Evolutionary conservation across 2,888 invertebrate species (phyloP).

Genomic region (Mimumesa dahlbomi): DNA sequence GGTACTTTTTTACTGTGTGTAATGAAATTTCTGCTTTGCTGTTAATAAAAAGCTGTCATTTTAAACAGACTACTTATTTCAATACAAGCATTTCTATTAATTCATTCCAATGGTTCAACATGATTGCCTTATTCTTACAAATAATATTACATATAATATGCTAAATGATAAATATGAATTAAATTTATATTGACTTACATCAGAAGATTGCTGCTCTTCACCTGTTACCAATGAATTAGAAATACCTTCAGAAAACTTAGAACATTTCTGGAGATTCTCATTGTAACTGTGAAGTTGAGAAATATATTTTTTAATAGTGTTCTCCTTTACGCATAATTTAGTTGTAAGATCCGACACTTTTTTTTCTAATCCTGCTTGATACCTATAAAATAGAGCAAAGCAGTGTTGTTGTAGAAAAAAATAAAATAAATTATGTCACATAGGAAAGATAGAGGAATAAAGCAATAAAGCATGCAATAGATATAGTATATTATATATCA

Average conservation of each 20-base stretch:
- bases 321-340: slow-evolving; percentile 66
- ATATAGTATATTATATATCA: too few species aligned
- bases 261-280: slow-evolving; percentile 62
- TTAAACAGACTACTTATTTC: too few species aligned
- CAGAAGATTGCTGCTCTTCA: slow-evolving; percentile 48
- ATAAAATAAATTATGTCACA: not conserved
- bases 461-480: not conserved
- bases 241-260: slow-evolving; percentile 46
- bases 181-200: slow-evolving; percentile 62
- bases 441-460: not conserved
- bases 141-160: not conserved
- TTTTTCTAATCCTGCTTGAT: slow-evolving; percentile 63
- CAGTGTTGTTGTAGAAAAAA: not conserved
- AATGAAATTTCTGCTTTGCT: too few species aligned
- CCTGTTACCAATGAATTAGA: slow-evolving; percentile 33
- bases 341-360: slow-evolving; percentile 64
- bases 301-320: slow-evolving; percentile 62
- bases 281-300: slow-evolving; percentile 65
- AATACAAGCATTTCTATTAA: too few species aligned
- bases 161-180: too few species aligned
- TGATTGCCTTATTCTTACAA: slow-evolving; percentile 51
- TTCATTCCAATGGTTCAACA: slow-evolving; percentile 31
- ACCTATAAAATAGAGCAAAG: slow-evolving; percentile 51
- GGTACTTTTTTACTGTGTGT: too few species aligned
- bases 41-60: too few species aligned